Evolutionary conservation across 2,113 vertebrate species (phyloP), one percentile per base, ranked within the genome.

Genomic region (Anser cygnoides): DNA sequence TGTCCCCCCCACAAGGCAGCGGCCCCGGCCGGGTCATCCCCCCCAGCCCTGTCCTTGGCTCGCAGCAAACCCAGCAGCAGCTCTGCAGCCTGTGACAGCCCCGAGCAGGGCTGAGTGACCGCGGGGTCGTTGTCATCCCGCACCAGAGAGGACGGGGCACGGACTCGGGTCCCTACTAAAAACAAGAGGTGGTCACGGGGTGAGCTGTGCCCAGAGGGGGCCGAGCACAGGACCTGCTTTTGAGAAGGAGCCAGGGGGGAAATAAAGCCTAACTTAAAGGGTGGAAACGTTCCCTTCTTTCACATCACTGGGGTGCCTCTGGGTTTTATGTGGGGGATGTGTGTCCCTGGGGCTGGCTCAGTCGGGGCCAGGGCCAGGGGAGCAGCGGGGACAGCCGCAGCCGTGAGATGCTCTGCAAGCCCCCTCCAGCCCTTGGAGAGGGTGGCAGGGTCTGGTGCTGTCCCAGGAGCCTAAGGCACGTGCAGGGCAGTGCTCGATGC

Each of bases 391-490:
- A 25, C 13, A 25, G 50, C 20, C 74, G n/a, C 70, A 63, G 50
- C 50, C 37, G 1, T 7, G 25, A 8, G 70, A 58, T 0, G 0
- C 10, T 46, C 21, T 2, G 6, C 13, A 76, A 84, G 20, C 68
- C 58, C 13, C 39, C 57, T 57, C 13, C 13, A 4, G 33, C 39
- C 82, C 9, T n/a, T 43, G 1, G 18, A 3, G 70, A 31, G 61
- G 65, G 65, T 66, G 65, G 14, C n/a, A 7, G 46, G 39, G n/a
- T 41, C 5, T 3, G 2, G 73, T 12, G 52, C 70, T 2, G 23
- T 3, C 8, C 73, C 20, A 7, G 72, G 37, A 82, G 66, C 49
- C 22, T 0, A 35, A 20, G 35, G 14, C 35, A 26, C 0, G 1
- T 2, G 11, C 1, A n/a, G 44, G 29, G 37, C 74, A 50, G 13